Percentiles rank a stretch among this genome's conserved stretches.
These are phyloP conservation scores for Trypoxylon attenuatum DNA, from an alignment of 2,888 invertebrate species.

Conservation along the genomic window DNA sequence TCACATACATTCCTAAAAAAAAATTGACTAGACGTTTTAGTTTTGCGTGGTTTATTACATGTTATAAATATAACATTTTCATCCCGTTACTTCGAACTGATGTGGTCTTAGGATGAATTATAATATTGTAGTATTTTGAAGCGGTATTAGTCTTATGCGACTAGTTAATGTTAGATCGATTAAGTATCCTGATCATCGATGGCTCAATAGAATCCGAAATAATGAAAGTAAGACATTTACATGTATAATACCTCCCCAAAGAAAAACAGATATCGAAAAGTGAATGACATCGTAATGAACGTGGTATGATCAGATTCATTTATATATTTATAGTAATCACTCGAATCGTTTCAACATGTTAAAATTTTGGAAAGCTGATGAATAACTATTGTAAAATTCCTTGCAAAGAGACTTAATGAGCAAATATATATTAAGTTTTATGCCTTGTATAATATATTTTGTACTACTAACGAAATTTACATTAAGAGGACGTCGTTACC, in stretches of 20 bases:
- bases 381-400: not conserved
- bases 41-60: constrained; percentile 34
- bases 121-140: constrained; percentile 18
- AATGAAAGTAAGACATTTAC: not conserved
- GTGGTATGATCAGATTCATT: not conserved
- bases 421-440: constrained; percentile 6
- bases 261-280: constrained; percentile 1
- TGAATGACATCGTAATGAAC: not conserved
- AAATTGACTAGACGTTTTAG: constrained; percentile 26
- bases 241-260: not conserved
- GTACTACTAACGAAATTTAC: constrained; percentile 1
- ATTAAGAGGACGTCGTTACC: not conserved
- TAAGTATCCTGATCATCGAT: too few relatives aligned
- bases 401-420: constrained; percentile 11
- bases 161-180: constrained; percentile 3
- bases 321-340: constrained; percentile 2
- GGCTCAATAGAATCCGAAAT: too few relatives aligned
- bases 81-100: not conserved
- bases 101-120: constrained; percentile 13
- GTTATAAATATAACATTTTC: not conserved
- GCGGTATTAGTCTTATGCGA: constrained; percentile 18
- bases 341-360: constrained; percentile 25
- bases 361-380: not conserved
- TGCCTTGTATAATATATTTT: constrained; percentile 3
- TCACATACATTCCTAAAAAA: constrained; percentile 48